phyloP scores from a whole-genome alignment of 2,888 invertebrate species.

The Deroplatys truncata region DNA sequence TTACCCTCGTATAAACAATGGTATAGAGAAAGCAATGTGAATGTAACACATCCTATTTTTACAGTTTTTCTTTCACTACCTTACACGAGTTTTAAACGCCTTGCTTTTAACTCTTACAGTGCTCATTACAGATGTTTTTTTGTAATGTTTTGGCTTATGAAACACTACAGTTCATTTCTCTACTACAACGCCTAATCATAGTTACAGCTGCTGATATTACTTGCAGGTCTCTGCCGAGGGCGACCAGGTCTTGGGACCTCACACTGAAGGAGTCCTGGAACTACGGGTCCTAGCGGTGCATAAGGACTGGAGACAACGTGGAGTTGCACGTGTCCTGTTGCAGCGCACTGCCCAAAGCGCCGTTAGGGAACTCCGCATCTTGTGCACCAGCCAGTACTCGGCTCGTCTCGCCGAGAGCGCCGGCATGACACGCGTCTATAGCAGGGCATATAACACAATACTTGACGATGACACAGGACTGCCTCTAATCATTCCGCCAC shows the following conservation, averaged over 20 bases:
- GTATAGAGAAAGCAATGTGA: no score
- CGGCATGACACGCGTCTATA: slow-evolving; percentile 16
- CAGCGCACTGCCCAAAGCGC: slow-evolving; percentile 11
- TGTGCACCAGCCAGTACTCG: slow-evolving; percentile 12
- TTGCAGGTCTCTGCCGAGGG: background rate
- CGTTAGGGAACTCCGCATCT: background rate
- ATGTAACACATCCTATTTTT: no score
- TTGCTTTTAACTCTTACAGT: no score
- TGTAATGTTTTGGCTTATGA: no score
- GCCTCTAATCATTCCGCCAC: slow-evolving; percentile 7
- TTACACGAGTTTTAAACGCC: no score
- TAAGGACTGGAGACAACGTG: background rate
- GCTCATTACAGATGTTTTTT: no score
- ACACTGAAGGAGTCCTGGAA: background rate
- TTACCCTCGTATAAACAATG: no score
- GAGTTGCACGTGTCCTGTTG: slow-evolving; percentile 11
- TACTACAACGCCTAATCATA: no score
- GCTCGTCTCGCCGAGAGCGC: background rate
- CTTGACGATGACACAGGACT: slow-evolving; percentile 2
- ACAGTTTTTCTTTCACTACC: no score
- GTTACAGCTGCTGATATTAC: no score
- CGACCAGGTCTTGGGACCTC: background rate
- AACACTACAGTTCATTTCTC: no score
- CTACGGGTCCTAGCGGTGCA: slow-evolving; percentile 6
- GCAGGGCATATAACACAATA: slow-evolving; percentile 5